Evolutionary conservation across 2,113 vertebrate species (phyloP), one percentile per base, ranked within the genome.

Genomic region (Phaetusa simplex): DNA sequence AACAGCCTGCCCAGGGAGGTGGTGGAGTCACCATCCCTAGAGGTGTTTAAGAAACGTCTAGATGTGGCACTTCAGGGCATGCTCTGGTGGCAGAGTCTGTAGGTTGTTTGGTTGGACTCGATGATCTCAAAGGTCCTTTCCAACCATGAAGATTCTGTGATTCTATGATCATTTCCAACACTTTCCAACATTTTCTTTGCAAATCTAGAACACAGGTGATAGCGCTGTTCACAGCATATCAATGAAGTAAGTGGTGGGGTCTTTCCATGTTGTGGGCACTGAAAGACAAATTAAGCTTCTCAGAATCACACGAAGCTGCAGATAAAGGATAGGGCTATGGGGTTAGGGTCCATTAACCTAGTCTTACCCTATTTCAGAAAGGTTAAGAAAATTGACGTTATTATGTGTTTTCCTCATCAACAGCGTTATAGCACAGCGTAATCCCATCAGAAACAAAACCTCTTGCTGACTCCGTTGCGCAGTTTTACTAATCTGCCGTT

Each of bases 371-470:
- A 2, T 59, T 92, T 78, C 62, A 53, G 58, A 34, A 69, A 52
- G 15, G 15, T 40, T 47, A 53, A 70, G 40, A 70, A 92, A 92
- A 74, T 32, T 34, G 17, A 19, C 23, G 6, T 12, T 43, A 8
- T 45, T 50, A 23, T 2, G 1, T 80, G 6, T 82, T 79, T 82
- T 76, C 52, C 50, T 95, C n/a, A 61, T 24, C 56, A 76, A 11
- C 0, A 1, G 6, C 1, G 0, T 47, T 45, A 4, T 30, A 38
- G 32, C 18, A 21, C 7, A 38, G 22, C 26, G 4, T 42, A 64
- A 88, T 40, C 21, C 11, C 47, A 27, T 26, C 27, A 19, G 4
- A 74, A 47, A 26, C 30, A 62, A 67, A 64, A 93, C 2, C 17
- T 59, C 32, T 30, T 73, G 13, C 30, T 72, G 15, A 16, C 19